Conservation (phyloP, 2,113 vertebrate genomes). For the Pollachius pollachius region DNA sequence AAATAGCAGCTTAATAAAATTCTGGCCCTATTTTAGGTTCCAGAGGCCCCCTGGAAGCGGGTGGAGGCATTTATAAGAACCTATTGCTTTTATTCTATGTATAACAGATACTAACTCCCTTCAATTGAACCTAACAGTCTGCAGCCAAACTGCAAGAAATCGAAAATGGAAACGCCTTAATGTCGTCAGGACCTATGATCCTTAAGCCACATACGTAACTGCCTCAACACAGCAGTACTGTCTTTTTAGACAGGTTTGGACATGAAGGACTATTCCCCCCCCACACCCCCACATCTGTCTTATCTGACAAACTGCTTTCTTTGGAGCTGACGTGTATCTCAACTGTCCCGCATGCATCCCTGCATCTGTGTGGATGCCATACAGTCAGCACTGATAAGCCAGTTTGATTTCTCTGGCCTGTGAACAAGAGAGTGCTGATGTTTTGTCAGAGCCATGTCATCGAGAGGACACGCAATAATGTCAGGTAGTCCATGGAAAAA, state of each 20-base stretch:
- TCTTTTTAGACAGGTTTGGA: slow-evolving; percentile 59
- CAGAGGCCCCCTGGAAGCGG: no score
- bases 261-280: slow-evolving; percentile 35
- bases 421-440: slow-evolving; percentile 62
- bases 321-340: slow-evolving; percentile 11
- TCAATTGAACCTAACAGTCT: slow-evolving; percentile 2
- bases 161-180: slow-evolving; percentile 28
- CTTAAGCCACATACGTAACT: slow-evolving; percentile 39
- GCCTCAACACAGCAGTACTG: slow-evolving; percentile 48
- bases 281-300: slow-evolving; percentile 33
- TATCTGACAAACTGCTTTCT: slow-evolving; percentile 39
- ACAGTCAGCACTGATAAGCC: slow-evolving; percentile 56
- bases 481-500: slow-evolving; percentile 14
- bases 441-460: slow-evolving; percentile 49
- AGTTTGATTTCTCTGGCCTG: slow-evolving; percentile 49
- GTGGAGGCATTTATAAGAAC: no score
- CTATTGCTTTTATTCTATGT: no score
- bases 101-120: no score
- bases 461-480: slow-evolving; percentile 54
- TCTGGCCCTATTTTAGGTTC: no score
- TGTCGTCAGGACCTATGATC: no score
- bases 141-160: slow-evolving; percentile 22
- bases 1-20: no score
- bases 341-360: slow-evolving; percentile 50
- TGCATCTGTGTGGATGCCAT: slow-evolving; percentile 38